A percentile compares a stretch with the other conserved stretches of the same genome.
These are phyloP conservation scores for Drosophila lacteicornis DNA, from an alignment of 1,140 invertebrate genomes.

Conservation along the genomic window DNA sequence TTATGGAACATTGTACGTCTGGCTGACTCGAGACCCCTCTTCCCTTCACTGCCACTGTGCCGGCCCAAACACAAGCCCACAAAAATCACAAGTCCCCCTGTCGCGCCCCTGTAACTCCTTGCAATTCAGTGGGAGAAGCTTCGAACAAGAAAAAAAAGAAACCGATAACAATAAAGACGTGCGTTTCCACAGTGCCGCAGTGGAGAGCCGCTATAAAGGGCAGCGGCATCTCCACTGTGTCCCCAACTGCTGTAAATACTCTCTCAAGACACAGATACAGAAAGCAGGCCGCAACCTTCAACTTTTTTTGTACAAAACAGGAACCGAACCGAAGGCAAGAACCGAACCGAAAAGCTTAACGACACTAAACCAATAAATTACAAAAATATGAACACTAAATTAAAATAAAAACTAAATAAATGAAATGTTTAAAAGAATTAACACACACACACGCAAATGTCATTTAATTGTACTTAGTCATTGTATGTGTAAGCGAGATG, in stretches of 20 bases:
- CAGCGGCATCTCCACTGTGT: constrained; percentile 1
- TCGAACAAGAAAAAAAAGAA: not conserved
- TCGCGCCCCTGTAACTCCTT: constrained; percentile 6
- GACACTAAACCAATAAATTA: constrained; percentile 14
- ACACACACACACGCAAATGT: constrained; percentile 28
- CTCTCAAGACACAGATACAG: constrained; percentile 5
- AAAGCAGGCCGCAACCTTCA: not conserved
- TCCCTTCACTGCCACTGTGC: not conserved
- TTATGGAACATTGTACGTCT: constrained; percentile 59
- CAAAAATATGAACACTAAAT: constrained; percentile 6
- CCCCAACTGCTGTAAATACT: constrained; percentile 27
- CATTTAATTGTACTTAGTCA: constrained; percentile 37
- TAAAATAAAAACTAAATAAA: constrained; percentile 3
- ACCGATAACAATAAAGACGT: constrained; percentile 24
- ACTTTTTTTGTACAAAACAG: constrained; percentile 11
- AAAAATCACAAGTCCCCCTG: not conserved
- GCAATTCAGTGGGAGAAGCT: constrained; percentile 36
- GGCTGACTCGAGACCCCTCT: constrained; percentile 18
- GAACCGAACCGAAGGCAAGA: constrained; percentile 8
- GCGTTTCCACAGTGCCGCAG: constrained; percentile 24
- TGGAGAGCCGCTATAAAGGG: constrained; percentile 4
- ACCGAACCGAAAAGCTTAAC: constrained; percentile 15
- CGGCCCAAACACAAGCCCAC: not conserved
- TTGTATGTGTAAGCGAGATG: constrained; percentile 5
- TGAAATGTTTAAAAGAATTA: constrained; percentile 3